These are phyloP conservation scores for Onthophagus sagittarius DNA, from an alignment of 2,888 invertebrate species.

Conservation along the genomic window DNA sequence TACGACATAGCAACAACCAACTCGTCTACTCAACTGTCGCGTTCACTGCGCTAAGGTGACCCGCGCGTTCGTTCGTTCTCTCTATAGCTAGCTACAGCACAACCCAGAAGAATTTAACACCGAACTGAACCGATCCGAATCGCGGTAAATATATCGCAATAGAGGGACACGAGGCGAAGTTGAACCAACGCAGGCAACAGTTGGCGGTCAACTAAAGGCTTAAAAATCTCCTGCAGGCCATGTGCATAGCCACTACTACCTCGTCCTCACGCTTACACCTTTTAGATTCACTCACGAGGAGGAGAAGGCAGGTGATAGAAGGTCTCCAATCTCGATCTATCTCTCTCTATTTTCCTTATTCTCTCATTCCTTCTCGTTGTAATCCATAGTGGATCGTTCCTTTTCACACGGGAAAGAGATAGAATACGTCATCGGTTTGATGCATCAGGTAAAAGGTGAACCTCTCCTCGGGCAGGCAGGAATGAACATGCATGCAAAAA, in stretches of 20 bases:
- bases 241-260: constrained; percentile 18
- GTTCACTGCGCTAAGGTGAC: neutral
- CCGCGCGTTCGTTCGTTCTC: neutral
- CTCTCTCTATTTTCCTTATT: neutral
- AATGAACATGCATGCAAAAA: constrained; percentile 4
- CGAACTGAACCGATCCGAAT: neutral
- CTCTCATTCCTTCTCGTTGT: neutral
- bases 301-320: constrained; percentile 14
- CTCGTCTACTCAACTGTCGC: neutral
- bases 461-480: constrained; percentile 2
- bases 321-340: neutral
- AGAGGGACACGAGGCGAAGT: neutral
- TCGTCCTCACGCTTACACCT: constrained; percentile 13
- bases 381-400: neutral
- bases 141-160: neutral
- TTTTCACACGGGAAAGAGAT: neutral
- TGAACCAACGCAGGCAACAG: constrained; percentile 13
- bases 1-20: neutral
- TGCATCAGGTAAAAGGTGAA: constrained; percentile 8
- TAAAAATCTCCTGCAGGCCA: constrained; percentile 18
- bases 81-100: neutral
- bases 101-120: neutral
- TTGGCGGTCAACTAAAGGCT: constrained; percentile 21
- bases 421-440: neutral
- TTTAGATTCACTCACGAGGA: constrained; percentile 13